Evolutionary conservation across 2,113 vertebrate species (phyloP).

Genomic region (Solenodon paradoxus): DNA sequence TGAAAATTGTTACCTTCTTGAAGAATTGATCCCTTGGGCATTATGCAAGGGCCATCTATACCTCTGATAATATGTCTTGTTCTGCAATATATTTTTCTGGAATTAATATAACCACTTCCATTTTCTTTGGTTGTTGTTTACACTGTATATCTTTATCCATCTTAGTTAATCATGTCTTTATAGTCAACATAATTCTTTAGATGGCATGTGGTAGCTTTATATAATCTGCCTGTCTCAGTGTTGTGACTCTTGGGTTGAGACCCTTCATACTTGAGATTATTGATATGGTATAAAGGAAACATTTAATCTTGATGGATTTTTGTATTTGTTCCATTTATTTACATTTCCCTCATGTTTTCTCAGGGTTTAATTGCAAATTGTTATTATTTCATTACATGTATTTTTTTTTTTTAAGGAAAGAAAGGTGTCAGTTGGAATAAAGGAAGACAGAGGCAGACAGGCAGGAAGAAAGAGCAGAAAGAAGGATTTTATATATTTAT

Average conservation of each 20-base stretch:
- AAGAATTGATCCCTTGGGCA: neutral
- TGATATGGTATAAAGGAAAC: neutral
- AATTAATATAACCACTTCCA: too few relatives aligned
- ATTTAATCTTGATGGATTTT: neutral
- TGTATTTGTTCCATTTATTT: neutral
- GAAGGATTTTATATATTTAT: too few relatives aligned
- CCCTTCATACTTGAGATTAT: neutral
- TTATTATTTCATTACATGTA: neutral
- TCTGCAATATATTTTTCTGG: too few relatives aligned
- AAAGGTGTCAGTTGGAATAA: too few relatives aligned
- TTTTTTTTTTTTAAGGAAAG: neutral
- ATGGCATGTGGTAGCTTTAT: neutral
- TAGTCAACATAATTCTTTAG: neutral
- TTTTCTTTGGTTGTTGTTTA: neutral
- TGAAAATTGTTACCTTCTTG: neutral
- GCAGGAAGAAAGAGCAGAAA: too few relatives aligned
- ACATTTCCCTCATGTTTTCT: neutral
- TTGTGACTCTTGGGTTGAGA: neutral
- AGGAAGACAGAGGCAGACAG: too few relatives aligned
- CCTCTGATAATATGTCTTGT: neutral
- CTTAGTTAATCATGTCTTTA: neutral
- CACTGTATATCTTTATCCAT: neutral
- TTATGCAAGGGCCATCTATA: neutral
- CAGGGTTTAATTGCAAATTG: neutral
- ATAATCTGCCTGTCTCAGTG: neutral